These are phyloP conservation scores for Lanius ludovicianus DNA, from an alignment of 2,113 vertebrate genomes.

Conservation along the genomic window DNA sequence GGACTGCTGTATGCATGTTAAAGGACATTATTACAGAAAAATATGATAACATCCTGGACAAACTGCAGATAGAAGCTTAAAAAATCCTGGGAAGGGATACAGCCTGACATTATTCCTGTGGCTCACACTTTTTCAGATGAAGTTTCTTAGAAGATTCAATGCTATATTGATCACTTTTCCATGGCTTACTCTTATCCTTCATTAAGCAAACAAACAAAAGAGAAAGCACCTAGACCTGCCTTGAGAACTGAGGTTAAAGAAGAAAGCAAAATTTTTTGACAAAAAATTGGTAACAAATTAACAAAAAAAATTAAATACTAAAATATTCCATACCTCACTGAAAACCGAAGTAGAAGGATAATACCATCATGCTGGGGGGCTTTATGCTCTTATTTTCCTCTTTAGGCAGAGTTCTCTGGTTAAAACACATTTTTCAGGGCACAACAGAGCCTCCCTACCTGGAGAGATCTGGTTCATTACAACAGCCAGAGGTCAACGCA, in stretches of 20 bases:
- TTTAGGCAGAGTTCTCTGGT: background rate
- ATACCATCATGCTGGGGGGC: background rate
- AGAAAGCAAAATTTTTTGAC: background rate
- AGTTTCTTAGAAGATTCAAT: background rate
- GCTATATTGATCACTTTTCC: background rate
- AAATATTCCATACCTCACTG: background rate
- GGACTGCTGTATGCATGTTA: background rate
- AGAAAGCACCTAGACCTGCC: background rate
- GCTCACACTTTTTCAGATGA: background rate
- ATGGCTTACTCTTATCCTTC: background rate
- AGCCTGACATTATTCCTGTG: background rate
- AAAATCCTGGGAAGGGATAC: background rate
- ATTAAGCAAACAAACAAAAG: background rate
- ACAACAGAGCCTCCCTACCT: background rate
- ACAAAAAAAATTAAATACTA: background rate
- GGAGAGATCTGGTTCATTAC: background rate
- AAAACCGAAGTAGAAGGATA: background rate
- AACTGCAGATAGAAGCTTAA: background rate
- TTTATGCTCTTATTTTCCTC: background rate
- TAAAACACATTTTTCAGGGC: background rate
- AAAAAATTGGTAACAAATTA: background rate
- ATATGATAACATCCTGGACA: background rate
- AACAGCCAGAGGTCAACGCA: background rate
- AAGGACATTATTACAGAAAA: background rate
- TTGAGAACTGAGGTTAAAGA: background rate